phyloP scores from a whole-genome alignment of 2,888 invertebrate genomes.

The Hyposoter didymator region DNA sequence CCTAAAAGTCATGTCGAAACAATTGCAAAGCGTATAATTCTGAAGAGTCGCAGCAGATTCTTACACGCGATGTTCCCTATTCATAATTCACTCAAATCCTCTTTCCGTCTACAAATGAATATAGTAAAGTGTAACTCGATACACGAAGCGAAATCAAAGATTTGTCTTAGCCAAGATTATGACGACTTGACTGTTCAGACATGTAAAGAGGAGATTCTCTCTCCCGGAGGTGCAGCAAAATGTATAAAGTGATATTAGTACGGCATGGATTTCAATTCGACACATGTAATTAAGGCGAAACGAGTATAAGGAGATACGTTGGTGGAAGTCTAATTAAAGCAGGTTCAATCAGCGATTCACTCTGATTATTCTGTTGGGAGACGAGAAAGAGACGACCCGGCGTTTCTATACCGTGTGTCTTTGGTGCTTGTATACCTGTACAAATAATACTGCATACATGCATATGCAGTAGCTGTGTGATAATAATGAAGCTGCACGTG shows the following conservation, averaged over 20 bases:
- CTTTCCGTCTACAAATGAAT: background rate
- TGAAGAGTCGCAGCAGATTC: too few relatives aligned
- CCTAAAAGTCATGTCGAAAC: background rate
- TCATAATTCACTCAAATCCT: background rate
- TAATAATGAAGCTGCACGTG: background rate
- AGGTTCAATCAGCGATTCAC: constrained; percentile 67
- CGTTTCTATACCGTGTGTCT: constrained; percentile 34
- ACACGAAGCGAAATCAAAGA: background rate
- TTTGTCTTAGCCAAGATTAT: background rate
- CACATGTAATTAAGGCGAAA: constrained; percentile 56
- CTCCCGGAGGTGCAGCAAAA: background rate
- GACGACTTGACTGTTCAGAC: background rate
- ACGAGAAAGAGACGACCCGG: constrained; percentile 33
- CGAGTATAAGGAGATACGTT: background rate
- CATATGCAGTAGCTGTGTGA: constrained; percentile 5
- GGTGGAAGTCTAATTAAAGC: constrained; percentile 61
- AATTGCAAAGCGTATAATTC: background rate
- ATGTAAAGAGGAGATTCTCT: background rate
- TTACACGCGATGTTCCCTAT: too few relatives aligned
- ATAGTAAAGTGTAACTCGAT: background rate
- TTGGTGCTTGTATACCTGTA: constrained; percentile 6
- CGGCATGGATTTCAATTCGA: constrained; percentile 50
- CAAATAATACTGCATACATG: background rate
- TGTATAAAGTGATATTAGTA: constrained; percentile 22
- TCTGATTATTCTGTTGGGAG: constrained; percentile 54